Conservation (phyloP, 2,888 invertebrate genomes). For the Thumatha senex region DNA sequence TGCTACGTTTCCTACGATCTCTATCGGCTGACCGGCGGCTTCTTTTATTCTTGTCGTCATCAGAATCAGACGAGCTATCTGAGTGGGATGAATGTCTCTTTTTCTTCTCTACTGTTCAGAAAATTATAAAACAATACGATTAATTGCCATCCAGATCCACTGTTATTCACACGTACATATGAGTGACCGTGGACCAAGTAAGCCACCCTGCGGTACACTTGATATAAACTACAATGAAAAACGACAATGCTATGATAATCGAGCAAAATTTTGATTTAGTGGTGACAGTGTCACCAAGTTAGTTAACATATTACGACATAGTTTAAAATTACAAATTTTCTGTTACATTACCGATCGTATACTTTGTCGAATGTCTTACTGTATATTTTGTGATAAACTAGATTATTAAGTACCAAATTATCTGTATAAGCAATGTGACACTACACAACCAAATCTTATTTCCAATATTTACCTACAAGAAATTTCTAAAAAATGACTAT, state of each 20-base stretch:
- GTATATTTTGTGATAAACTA: no score
- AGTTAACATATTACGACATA: background rate
- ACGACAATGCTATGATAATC: background rate
- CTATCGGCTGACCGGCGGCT: conserved; percentile 46
- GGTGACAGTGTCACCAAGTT: background rate
- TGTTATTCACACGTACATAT: background rate
- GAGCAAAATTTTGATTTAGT: background rate
- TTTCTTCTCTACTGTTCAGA: conserved; percentile 51
- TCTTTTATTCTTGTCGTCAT: conserved; percentile 31
- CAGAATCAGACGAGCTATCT: conserved; percentile 44
- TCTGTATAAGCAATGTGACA: no score
- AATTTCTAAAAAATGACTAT: no score
- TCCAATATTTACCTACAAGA: no score
- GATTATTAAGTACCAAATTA: no score
- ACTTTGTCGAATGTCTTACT: background rate
- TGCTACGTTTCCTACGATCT: conserved; percentile 50
- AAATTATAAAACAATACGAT: background rate
- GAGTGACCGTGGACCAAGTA: background rate
- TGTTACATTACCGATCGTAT: background rate
- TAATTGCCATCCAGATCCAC: background rate
- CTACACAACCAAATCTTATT: no score
- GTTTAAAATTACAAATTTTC: background rate
- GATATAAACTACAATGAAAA: background rate
- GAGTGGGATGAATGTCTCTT: conserved; percentile 48
- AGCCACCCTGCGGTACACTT: background rate